A percentile compares a stretch with the other conserved stretches of the same genome.
Conservation (phyloP, 2,797 vertebrate genomes). For the Liasis olivaceus region DNA sequence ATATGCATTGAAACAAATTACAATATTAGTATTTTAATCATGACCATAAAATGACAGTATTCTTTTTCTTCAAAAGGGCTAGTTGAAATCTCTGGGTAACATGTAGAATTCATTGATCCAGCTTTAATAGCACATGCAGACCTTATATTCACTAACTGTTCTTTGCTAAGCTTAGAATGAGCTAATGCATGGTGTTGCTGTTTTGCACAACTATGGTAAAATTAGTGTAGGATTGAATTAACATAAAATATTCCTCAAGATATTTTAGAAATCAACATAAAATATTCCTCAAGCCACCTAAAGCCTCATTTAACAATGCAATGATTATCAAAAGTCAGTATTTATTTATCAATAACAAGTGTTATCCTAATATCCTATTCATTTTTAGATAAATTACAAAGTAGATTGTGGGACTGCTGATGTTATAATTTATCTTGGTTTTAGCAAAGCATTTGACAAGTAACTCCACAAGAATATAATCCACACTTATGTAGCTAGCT, state of each 20-base stretch:
- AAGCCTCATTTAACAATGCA: constrained; percentile 3
- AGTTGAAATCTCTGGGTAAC: background rate
- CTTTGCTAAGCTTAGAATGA: background rate
- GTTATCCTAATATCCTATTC: background rate
- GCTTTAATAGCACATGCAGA: background rate
- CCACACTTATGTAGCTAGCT: background rate
- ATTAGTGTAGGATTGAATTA: background rate
- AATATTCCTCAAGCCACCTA: background rate
- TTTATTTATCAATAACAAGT: background rate
- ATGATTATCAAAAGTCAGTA: background rate
- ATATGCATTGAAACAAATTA: background rate
- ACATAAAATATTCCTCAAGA: background rate
- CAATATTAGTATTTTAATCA: background rate
- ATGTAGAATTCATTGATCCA: constrained; percentile 1
- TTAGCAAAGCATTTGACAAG: background rate
- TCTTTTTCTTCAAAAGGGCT: background rate
- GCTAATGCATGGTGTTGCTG: constrained; percentile 1
- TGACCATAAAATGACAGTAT: background rate
- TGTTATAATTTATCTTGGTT: background rate
- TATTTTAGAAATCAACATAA: background rate
- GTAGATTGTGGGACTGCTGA: background rate
- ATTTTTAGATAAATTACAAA: background rate
- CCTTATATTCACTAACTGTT: background rate
- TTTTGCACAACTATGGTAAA: background rate
- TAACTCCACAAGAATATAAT: background rate